A percentile compares a stretch with the other conserved stretches of the same genome.
phyloP scores from a whole-genome alignment of 2,113 vertebrate genomes.

The Centrocercus urophasianus region DNA sequence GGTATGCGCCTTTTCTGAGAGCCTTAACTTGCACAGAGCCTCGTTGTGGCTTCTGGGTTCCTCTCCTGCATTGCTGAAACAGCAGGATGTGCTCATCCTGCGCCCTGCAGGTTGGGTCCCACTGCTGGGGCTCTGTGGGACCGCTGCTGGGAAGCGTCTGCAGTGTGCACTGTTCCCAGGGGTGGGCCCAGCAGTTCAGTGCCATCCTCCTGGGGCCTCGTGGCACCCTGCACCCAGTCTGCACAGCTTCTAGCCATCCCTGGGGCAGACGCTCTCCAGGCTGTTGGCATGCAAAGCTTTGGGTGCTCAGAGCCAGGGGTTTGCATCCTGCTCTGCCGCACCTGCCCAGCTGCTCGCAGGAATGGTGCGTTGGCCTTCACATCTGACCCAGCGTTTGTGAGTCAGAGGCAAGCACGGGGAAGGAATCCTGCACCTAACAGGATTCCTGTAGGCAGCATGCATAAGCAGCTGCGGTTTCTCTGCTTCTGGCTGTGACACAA shows the following conservation, averaged over 20 bases:
- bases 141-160: not conserved
- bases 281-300: rapidly evolving
- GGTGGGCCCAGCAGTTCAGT: not conserved
- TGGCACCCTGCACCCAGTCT: not conserved
- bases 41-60: not conserved
- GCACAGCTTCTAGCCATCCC: not conserved
- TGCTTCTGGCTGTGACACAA: not conserved
- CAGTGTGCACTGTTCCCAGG: rapidly evolving
- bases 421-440: not conserved
- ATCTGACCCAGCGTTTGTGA: not conserved
- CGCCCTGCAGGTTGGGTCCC: not conserved
- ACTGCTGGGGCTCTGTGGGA: not conserved
- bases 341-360: not conserved
- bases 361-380: rapidly evolving
- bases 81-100: not conserved
- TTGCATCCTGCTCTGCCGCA: rapidly evolving
- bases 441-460: not conserved
- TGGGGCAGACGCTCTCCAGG: rapidly evolving
- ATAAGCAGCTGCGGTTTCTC: not conserved
- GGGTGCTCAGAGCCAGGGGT: not conserved
- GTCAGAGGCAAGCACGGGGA: not conserved
- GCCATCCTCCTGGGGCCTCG: rapidly evolving
- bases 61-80: not conserved
- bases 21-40: conserved; percentile 55
- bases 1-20: conserved; percentile 59